A percentile compares a stretch with the other conserved stretches of the same genome.
Conservation (phyloP, 2,797 vertebrate species). For the Pteronotus mesoamericanus region DNA sequence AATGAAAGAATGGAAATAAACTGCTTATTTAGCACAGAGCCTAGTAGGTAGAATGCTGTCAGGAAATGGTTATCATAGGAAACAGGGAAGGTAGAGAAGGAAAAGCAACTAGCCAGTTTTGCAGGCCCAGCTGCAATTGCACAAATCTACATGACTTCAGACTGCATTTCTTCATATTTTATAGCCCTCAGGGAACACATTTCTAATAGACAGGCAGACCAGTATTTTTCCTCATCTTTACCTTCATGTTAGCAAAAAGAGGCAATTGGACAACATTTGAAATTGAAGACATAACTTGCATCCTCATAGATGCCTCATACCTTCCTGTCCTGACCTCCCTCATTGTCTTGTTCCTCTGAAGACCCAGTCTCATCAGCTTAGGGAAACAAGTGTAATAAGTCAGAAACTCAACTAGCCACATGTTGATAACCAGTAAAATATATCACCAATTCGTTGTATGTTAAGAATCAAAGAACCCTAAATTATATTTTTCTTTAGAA, state of each 20-base stretch:
- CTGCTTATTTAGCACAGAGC: background rate
- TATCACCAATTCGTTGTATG: background rate
- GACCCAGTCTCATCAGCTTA: background rate
- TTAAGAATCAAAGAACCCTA: background rate
- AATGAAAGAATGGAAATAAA: slow-evolving; percentile 8
- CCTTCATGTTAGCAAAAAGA: background rate
- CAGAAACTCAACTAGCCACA: background rate
- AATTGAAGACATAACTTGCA: background rate
- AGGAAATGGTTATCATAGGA: background rate
- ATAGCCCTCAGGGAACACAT: background rate
- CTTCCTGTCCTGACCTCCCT: background rate
- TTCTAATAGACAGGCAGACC: background rate
- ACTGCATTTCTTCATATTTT: background rate
- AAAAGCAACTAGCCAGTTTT: background rate
- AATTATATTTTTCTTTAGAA: background rate
- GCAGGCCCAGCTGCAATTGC: background rate
- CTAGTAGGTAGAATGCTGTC: background rate
- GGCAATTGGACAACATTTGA: background rate
- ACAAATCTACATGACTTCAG: background rate
- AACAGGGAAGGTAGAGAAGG: background rate
- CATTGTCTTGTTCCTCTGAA: background rate
- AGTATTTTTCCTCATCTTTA: background rate
- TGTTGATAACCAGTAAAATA: background rate
- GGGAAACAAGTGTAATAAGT: background rate
- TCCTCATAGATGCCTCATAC: background rate